A percentile compares a stretch with the other conserved stretches of the same genome.
These are phyloP conservation scores for Lacerta agilis DNA, from an alignment of 2,797 vertebrate species.

Conservation along the genomic window DNA sequence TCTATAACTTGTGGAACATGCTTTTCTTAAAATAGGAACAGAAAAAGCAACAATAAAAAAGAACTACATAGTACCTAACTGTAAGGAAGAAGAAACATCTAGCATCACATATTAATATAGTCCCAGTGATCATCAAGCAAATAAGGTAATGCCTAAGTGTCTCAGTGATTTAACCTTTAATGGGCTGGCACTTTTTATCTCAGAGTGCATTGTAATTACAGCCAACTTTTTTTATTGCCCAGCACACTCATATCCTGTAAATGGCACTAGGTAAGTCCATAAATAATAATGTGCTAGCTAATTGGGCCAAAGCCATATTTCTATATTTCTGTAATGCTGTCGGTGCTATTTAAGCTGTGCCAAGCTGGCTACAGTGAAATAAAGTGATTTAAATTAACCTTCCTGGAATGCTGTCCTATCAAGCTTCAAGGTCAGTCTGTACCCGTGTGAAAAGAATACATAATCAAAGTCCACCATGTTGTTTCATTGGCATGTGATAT, in stretches of 20 bases:
- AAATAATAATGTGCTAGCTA: conserved; percentile 63
- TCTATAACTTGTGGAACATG: conserved; percentile 39
- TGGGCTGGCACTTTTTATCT: conserved; percentile 20
- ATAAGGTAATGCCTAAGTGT: conserved; percentile 29
- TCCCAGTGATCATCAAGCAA: conserved; percentile 21
- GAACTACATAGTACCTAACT: conserved; percentile 57
- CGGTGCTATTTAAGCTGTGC: conserved; percentile 11
- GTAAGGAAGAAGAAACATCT: conserved; percentile 32
- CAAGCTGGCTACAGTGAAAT: conserved; percentile 5
- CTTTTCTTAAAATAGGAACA: conserved; percentile 46
- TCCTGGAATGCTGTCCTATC: background rate
- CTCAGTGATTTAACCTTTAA: conserved; percentile 40
- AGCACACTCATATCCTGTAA: conserved; percentile 27
- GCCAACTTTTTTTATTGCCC: conserved; percentile 21
- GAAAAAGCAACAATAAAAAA: conserved; percentile 46
- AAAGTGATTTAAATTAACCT: background rate
- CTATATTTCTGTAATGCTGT: conserved; percentile 27
- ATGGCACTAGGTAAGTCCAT: conserved; percentile 57
- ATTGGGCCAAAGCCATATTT: background rate
- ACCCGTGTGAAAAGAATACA: background rate
- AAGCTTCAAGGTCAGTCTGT: conserved; percentile 24
- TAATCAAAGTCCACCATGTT: background rate
- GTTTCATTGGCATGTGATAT: background rate
- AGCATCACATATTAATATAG: background rate
- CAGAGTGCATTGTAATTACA: conserved; percentile 47